Evolutionary conservation across 2,113 vertebrate genomes (phyloP).

Genomic region (Fregetta grallaria): DNA sequence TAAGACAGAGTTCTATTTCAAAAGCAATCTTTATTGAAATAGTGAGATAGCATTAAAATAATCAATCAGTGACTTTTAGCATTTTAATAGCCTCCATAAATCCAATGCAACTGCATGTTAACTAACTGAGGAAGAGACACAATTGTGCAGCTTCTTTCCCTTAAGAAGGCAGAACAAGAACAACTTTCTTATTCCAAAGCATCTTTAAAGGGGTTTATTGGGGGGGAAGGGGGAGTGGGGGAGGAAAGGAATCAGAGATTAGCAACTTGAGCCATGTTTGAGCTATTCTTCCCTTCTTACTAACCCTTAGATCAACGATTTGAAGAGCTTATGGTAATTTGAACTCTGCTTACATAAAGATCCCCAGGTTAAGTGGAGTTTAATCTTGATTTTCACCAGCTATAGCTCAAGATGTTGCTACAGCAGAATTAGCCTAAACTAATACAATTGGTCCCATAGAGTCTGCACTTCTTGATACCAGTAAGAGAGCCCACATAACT

Average conservation of each 20-base stretch:
- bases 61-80: background rate
- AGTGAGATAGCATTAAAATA: background rate
- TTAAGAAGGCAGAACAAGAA: background rate
- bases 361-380: conserved; percentile 29
- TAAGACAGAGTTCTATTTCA: background rate
- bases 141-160: background rate
- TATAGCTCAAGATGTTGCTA: background rate
- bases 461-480: background rate
- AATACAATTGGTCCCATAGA: conserved; percentile 12
- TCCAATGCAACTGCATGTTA: background rate
- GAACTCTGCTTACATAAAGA: conserved; percentile 38
- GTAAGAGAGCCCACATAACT: background rate
- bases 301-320: conserved; percentile 5
- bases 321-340: conserved; percentile 42
- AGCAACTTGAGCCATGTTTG: background rate
- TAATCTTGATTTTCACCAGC: conserved; percentile 49
- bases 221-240: too few relatives aligned
- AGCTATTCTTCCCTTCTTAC: background rate
- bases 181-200: background rate
- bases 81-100: background rate
- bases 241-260: background rate
- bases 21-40: background rate
- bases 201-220: background rate
- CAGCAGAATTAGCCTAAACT: conserved; percentile 30
- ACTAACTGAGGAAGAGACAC: background rate